Evolutionary conservation across 2,797 vertebrate genomes (phyloP).

Genomic region (Cephalopachus bancanus): DNA sequence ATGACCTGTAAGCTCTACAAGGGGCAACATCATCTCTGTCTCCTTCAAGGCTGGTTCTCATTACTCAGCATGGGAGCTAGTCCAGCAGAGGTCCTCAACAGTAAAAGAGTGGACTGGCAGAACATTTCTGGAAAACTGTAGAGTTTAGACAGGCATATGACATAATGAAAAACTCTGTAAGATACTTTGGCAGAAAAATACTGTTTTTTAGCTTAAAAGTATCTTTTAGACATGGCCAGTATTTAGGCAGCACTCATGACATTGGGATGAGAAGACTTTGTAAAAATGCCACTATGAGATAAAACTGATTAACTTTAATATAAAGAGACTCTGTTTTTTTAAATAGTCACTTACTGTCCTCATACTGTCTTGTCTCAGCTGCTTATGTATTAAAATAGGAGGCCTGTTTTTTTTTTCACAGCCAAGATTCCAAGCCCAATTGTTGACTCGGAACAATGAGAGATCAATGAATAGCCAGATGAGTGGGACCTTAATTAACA

Average conservation of each 20-base stretch:
- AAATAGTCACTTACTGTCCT: background rate
- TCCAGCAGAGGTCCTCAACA: background rate
- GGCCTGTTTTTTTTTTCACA: background rate
- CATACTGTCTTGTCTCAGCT: background rate
- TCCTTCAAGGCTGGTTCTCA: too few species aligned
- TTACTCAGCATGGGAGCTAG: too few species aligned
- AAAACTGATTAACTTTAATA: background rate
- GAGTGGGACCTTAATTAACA: background rate
- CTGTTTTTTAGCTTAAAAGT: background rate
- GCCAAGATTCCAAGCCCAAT: background rate
- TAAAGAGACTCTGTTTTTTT: background rate
- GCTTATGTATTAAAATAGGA: background rate
- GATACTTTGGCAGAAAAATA: background rate
- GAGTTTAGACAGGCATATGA: background rate
- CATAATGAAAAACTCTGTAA: background rate
- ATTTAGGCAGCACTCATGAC: background rate
- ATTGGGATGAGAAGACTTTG: background rate
- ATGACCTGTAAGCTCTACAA: too few species aligned
- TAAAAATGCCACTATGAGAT: background rate
- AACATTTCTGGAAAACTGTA: background rate
- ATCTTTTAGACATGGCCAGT: background rate
- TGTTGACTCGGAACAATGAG: background rate
- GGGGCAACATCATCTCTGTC: too few species aligned
- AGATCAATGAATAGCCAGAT: background rate
- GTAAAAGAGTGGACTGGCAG: background rate